Percentiles rank a stretch among this genome's conserved stretches.
phyloP scores from a whole-genome alignment of 2,888 invertebrate species.

The Cheilosia scutellata region DNA sequence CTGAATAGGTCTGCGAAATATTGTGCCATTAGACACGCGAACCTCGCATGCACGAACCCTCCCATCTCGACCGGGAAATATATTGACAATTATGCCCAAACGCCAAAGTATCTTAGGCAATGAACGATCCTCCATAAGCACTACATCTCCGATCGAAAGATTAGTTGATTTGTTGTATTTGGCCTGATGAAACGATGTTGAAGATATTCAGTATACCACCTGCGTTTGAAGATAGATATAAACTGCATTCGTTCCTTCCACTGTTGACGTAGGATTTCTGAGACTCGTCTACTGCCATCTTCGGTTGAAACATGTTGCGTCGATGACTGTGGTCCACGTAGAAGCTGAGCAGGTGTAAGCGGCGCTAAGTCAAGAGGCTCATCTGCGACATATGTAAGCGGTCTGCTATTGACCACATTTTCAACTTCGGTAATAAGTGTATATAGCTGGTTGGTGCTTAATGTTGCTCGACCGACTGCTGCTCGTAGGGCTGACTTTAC shows the following conservation, averaged over 20 bases:
- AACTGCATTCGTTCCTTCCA: too few species aligned
- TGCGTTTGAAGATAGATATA: conserved; percentile 7
- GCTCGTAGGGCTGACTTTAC: background rate
- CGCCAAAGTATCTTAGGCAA: conserved; percentile 16
- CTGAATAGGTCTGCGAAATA: conserved; percentile 39
- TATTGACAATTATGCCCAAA: conserved; percentile 13
- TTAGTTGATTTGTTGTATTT: conserved; percentile 22
- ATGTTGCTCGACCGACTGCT: too few species aligned
- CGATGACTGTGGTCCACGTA: too few species aligned
- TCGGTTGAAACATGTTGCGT: too few species aligned
- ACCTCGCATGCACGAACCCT: conserved; percentile 36
- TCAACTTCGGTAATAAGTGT: too few species aligned
- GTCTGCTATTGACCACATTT: too few species aligned
- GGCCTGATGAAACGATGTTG: conserved; percentile 30
- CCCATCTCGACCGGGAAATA: conserved; percentile 35
- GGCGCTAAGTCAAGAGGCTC: too few species aligned
- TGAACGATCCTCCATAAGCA: conserved; percentile 27
- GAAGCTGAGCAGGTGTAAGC: too few species aligned
- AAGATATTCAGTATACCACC: conserved; percentile 32
- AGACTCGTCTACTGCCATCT: too few species aligned
- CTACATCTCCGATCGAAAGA: conserved; percentile 33
- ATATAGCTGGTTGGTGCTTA: too few species aligned
- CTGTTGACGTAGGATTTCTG: too few species aligned
- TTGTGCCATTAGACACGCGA: conserved; percentile 37
- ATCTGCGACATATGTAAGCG: too few species aligned